Conservation (phyloP, 2,888 invertebrate species). For the Plagiodera versicolora region DNA sequence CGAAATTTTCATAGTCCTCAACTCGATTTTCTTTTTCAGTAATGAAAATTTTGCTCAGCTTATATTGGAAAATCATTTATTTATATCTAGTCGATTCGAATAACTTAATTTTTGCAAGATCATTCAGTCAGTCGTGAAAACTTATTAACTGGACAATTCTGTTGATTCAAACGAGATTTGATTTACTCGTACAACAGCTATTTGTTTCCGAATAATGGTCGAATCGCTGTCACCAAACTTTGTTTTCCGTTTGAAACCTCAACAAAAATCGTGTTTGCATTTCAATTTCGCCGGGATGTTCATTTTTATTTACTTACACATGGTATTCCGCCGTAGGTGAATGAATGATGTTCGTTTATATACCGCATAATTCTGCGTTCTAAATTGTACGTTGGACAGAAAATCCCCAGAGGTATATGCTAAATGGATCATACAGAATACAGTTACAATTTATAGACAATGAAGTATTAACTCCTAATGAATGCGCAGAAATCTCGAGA, state of each 20-base stretch:
- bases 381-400: background rate
- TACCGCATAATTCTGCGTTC: background rate
- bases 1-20: too few species aligned
- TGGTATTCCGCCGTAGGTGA: background rate
- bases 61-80: too few species aligned
- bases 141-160: too few species aligned
- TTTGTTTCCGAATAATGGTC: background rate
- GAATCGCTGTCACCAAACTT: background rate
- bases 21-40: too few species aligned
- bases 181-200: background rate
- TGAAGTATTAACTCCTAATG: too few species aligned
- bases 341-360: background rate
- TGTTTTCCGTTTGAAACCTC: background rate
- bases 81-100: too few species aligned
- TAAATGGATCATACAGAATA: background rate
- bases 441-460: background rate
- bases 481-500: too few species aligned
- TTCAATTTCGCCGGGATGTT: background rate
- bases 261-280: background rate
- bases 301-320: background rate
- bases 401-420: background rate
- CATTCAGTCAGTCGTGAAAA: too few species aligned
- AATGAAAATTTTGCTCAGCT: too few species aligned
- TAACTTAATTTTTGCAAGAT: too few species aligned
- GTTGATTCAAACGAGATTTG: background rate